Conservation (phyloP, 2,888 invertebrate species). For the Laspeyria flexula region DNA sequence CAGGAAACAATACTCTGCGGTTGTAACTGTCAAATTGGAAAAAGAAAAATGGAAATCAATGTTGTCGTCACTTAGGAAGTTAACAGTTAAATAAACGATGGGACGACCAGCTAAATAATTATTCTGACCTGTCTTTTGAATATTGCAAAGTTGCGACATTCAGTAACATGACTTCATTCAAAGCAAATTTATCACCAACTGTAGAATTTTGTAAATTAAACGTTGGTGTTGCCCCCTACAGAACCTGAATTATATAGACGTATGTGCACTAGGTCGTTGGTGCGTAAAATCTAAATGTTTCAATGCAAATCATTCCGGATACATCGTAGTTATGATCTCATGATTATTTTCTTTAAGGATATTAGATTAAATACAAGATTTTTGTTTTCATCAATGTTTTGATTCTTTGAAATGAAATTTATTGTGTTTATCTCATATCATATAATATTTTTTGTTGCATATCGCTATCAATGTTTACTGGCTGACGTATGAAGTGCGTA, state of each 20-base stretch:
- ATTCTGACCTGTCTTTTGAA: background rate
- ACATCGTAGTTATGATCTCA: slow-evolving; percentile 14
- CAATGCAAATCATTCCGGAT: no score
- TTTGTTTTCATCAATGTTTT: slow-evolving; percentile 18
- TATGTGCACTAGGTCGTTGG: slow-evolving; percentile 36
- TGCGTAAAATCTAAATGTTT: slow-evolving; percentile 28
- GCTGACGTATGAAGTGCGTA: slow-evolving; percentile 34
- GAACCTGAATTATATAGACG: slow-evolving; percentile 25
- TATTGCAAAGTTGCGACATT: slow-evolving; percentile 15
- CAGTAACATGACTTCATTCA: slow-evolving; percentile 19
- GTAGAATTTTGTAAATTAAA: slow-evolving; percentile 27
- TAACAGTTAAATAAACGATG: slow-evolving; percentile 8
- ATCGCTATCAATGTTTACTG: slow-evolving; percentile 31
- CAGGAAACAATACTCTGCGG: background rate
- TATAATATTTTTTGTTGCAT: slow-evolving; percentile 30
- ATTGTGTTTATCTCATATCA: slow-evolving; percentile 14
- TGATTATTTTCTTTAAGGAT: slow-evolving; percentile 12
- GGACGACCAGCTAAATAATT: slow-evolving; percentile 1
- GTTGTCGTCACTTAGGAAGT: slow-evolving; percentile 2
- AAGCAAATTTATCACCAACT: slow-evolving; percentile 26
- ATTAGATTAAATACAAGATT: slow-evolving; percentile 17
- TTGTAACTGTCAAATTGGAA: slow-evolving; percentile 3
- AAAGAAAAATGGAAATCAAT: slow-evolving; percentile 3
- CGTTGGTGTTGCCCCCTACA: slow-evolving; percentile 24
- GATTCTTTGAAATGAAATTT: slow-evolving; percentile 13